Conservation (phyloP, 1,140 invertebrate genomes). For the Pinna nobilis region DNA sequence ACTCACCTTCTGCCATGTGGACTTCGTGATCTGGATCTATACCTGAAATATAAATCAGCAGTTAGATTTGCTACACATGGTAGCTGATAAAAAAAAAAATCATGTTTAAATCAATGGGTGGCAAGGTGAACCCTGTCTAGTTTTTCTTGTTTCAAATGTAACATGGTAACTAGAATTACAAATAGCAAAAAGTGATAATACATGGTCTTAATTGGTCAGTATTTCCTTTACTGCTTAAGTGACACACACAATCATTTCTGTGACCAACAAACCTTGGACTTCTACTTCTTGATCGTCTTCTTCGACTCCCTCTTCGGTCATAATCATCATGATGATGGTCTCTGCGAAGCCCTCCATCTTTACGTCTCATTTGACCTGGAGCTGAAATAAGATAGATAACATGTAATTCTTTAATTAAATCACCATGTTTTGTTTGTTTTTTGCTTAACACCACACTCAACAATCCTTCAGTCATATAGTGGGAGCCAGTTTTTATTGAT, state of each 20-base stretch:
- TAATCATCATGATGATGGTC: slow-evolving; percentile 40
- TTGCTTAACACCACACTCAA: no score
- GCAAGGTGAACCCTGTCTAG: no score
- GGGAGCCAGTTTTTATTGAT: no score
- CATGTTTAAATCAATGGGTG: not conserved
- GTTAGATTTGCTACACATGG: no score
- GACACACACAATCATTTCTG: not conserved
- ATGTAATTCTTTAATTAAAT: not conserved
- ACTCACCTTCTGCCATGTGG: slow-evolving; percentile 9
- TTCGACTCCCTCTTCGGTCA: slow-evolving; percentile 34
- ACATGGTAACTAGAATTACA: not conserved
- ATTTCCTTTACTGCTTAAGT: not conserved
- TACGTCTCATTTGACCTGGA: slow-evolving; percentile 60
- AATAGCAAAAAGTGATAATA: not conserved
- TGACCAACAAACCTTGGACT: slow-evolving; percentile 52
- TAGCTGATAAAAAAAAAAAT: not conserved
- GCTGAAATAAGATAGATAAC: slow-evolving; percentile 18
- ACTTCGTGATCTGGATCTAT: slow-evolving; percentile 39
- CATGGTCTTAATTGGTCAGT: not conserved
- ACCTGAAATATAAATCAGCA: slow-evolving; percentile 11
- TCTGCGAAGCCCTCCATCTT: slow-evolving; percentile 52
- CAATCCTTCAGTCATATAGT: no score
- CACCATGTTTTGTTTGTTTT: no score
- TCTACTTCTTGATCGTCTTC: slow-evolving; percentile 53
- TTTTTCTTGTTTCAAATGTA: not conserved